Evolutionary conservation across 2,888 invertebrate species (phyloP), one percentile per base, ranked within the genome.

Genomic region (Polydesmus complanatus): DNA sequence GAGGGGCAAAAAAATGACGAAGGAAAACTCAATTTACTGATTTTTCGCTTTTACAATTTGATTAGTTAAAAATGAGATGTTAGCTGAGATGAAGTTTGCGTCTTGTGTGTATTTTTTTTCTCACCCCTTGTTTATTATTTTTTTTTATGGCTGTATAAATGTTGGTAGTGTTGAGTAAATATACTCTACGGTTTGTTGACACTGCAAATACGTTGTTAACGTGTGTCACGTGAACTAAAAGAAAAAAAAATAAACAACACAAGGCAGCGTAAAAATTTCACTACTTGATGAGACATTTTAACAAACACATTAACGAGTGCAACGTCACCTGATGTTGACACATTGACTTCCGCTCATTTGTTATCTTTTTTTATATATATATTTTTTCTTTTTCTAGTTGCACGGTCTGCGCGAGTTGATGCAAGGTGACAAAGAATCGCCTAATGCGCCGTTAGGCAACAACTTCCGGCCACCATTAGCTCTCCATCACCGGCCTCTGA

Each of bases 381-480:
- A 62, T 47, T 49, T 48, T 63, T 64, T 64, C 56, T 65, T 68
- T 67, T 75, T 78, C 57, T 77, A 92, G 92, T 81, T 92, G 77
- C 90, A 90, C 76, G 86, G 84, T 67, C 80, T 92, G 66, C 82
- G 91, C 68, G 85, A 85, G 72, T 78, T 92, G 75, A 89, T 88
- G 87, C 92, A 92, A 75, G 93, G 93, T 59, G 85, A 90, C 26
- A 85, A 89, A 25, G 80, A 81, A 70, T 83, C 85, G 57, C 91
- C 91, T 25, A 92, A 92, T 75, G 91, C 91, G 27, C 90, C 91
- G 22, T 80, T 96, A 73, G 92, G 90, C 64, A 92, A 92, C 80
- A 95, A 96, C 77, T 90, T 89, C 65, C 81, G 96, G 66, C 95
- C 96, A n/a, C 81, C 89, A 60, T 92, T 93, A 77, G 85, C 85